Evolutionary conservation across 2,797 vertebrate genomes (phyloP), one percentile per base, ranked within the genome.

Genomic region (Parotocinclus haroldoi): DNA sequence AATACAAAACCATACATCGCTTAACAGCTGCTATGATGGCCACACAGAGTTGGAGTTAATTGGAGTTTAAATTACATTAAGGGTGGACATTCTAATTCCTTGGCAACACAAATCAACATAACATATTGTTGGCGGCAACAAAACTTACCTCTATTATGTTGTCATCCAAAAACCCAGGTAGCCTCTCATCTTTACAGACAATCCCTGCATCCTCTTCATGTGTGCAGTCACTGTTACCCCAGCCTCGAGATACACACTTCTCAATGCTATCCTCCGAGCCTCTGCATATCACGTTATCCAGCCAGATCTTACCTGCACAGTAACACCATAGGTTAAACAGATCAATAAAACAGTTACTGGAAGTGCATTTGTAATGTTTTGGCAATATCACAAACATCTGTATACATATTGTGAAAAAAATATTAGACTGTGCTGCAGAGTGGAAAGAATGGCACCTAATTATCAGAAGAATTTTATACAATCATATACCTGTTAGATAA

Each of bases 181-280:
- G 91, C 76, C 91, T 91, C 80, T 99, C 92, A 0, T 99, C 94
- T 84, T 95, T 95, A 85, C 96, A 99, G 82, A 98, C 76, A 0
- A 98, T 91, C 0, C 96, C 96, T 0, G 95, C 95, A 0, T 99
- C 96, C 59, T 99, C 96, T 8, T 98, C 95, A 0, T 99, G 96
- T 44, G 95, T 96, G 81, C 96, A 99, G 86, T 99, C 96, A 0
- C 94, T 99, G 89, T 94, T 96, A 1, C 96, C 96, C 95, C 95
- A 99, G 58, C 96, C 96, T 0, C 94, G 92, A 16, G 95, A 97
- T 60, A 80, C 86, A 80, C 96, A 99, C 58, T 89, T 77, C 0
- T 81, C 82, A 0, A 99, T 89, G 79, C 89, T 92, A 76, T 75
- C 91, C 86, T 98, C 95, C 0, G 79, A 81, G 17, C 96, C 95